Conservation (phyloP, 2,797 vertebrate species). For the Sebastes nivosus region DNA sequence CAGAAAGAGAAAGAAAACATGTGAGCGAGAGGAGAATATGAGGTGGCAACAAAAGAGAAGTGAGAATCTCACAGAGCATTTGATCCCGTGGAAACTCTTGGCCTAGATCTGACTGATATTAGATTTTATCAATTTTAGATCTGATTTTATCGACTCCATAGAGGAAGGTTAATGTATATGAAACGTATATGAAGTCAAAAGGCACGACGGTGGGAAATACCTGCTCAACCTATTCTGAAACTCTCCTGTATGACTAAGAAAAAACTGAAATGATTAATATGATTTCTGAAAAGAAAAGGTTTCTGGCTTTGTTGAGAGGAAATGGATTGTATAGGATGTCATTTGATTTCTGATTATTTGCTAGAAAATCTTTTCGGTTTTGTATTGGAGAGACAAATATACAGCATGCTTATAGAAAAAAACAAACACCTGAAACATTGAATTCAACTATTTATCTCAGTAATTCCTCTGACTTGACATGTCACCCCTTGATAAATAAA, state of each 20-base stretch:
- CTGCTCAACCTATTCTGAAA: conserved; percentile 30
- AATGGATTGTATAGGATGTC: not conserved
- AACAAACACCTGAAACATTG: not conserved
- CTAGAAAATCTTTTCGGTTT: not conserved
- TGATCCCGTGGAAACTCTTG: conserved; percentile 32
- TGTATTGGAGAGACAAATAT: not conserved
- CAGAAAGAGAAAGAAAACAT: not conserved
- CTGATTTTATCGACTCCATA: not conserved
- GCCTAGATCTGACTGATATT: not conserved
- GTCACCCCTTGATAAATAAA: not conserved
- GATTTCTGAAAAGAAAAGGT: conserved; percentile 12
- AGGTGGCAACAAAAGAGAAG: conserved; percentile 9
- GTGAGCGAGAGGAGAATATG: not conserved
- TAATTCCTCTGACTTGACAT: not conserved
- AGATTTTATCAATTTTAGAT: not conserved
- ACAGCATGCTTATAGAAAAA: not conserved
- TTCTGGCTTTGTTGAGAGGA: conserved; percentile 15
- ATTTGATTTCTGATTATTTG: not conserved
- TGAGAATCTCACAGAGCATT: conserved; percentile 3
- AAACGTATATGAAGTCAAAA: conserved; percentile 11
- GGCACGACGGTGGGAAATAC: conserved; percentile 30
- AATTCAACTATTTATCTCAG: not conserved
- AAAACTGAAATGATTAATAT: conserved; percentile 19
- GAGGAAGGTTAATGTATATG: not conserved
- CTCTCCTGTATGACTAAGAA: conserved; percentile 44